These are phyloP conservation scores for Fregetta grallaria DNA, from an alignment of 2,113 vertebrate species.

Conservation along the genomic window DNA sequence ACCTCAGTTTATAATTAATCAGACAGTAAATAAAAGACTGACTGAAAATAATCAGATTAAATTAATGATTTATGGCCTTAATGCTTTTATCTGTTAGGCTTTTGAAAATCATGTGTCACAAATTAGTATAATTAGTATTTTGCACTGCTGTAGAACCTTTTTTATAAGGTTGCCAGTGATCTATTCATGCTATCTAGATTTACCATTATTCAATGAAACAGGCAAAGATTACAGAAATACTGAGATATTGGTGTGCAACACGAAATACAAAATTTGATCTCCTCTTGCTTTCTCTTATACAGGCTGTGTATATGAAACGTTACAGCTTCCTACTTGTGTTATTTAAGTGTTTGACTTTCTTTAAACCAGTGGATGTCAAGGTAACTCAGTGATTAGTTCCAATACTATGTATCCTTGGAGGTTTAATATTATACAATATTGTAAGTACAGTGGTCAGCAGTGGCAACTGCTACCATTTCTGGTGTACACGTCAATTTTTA, in stretches of 20 bases:
- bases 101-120: neutral
- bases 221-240: neutral
- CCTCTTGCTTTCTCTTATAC: neutral
- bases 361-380: neutral
- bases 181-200: neutral
- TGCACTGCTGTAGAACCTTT: neutral
- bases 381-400: neutral
- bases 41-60: constrained; percentile 7
- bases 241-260: neutral
- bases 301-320: neutral
- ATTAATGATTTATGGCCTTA: neutral
- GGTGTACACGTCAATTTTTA: neutral
- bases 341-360: neutral
- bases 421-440: neutral
- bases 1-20: constrained; percentile 4
- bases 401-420: neutral
- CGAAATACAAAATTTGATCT: neutral
- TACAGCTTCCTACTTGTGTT: neutral
- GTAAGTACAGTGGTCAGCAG: neutral
- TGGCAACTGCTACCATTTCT: neutral
- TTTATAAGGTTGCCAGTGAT: neutral
- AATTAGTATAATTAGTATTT: constrained; percentile 25
- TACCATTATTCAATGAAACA: neutral
- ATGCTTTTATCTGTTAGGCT: neutral
- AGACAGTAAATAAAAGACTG: neutral